These are phyloP conservation scores for Chrysodeixis includens DNA, from an alignment of 2,888 invertebrate genomes.

Conservation along the genomic window DNA sequence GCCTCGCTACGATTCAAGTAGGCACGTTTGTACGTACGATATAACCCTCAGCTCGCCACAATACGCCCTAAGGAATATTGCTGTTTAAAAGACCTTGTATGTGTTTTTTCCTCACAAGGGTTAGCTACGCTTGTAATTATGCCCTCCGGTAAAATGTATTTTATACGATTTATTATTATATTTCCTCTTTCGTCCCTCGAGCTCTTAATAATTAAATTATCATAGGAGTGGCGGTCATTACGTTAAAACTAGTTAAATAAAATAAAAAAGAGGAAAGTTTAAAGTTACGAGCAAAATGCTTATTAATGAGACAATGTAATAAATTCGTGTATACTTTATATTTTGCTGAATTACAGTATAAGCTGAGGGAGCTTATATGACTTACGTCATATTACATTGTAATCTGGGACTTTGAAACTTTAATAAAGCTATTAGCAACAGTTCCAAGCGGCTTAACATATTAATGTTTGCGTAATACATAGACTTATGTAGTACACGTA, in stretches of 20 bases:
- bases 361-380: background rate
- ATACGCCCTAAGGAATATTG: background rate
- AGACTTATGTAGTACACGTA: constrained; percentile 10
- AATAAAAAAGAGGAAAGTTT: too few species aligned
- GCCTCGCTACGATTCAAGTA: background rate
- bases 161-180: background rate
- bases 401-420: background rate
- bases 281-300: too few species aligned
- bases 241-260: too few species aligned
- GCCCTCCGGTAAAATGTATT: background rate
- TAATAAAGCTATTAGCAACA: constrained; percentile 2
- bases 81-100: background rate
- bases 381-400: background rate
- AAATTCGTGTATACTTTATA: too few species aligned
- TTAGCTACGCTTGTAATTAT: background rate
- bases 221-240: too few species aligned
- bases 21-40: background rate
- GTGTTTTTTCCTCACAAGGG: background rate
- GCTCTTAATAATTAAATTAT: background rate
- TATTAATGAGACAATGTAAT: too few species aligned
- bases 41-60: background rate
- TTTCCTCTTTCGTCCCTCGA: background rate
- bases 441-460: constrained; percentile 3
- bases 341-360: background rate
- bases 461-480: background rate